Evolutionary conservation across 2,888 invertebrate species (phyloP), one percentile per base, ranked within the genome.

Genomic region (Agrochola lychnidis): DNA sequence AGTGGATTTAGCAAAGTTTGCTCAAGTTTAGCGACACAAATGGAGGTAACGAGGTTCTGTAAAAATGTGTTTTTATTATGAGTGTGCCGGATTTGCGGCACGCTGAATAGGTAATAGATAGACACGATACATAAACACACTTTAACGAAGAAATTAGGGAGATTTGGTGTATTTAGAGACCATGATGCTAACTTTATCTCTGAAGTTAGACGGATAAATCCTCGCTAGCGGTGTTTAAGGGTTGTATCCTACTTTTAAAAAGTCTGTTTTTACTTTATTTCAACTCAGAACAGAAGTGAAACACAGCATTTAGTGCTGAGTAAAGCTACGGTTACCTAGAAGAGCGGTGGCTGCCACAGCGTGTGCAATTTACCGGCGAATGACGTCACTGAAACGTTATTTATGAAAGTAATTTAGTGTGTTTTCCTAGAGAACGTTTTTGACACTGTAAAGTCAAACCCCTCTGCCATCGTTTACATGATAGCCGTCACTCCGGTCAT

Each of bases 1-100:
- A 70, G 30, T 70, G 10, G 51, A 63, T 75, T 75, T 56, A 66
- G 70, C 59, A 59, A 72, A 74, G 71, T 84, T 83, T 51, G 45
- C 19, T 59, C 42, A 67, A 74, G 45, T 68, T 59, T 74, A 73
- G 64, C 57, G 69, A 61, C 64, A 70, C 57, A 61, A 67, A 76
- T 68, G 68, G 67, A 69, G 53, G 59, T 69, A 48, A 80, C 62
- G 42, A 74, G 74, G 16, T 40, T 59, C 66, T 61, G 42, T 42
- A 56, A 10, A 22, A 66, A 61, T 77, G 64, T 70, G 59, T 69
- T 76, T 73, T 72, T 70, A 75, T 70, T 74, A 68, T 61, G 51
- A 73, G 67, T 14, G 59, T 76, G 5, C 1, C 14, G n/a, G 14
- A 75, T 67, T 66, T 69, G 12, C 40, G 22, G 57, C 2, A 5